Percentiles rank a stretch among this genome's conserved stretches.
Conservation (phyloP, 2,113 vertebrate species). For the Macquaria ambigua region DNA sequence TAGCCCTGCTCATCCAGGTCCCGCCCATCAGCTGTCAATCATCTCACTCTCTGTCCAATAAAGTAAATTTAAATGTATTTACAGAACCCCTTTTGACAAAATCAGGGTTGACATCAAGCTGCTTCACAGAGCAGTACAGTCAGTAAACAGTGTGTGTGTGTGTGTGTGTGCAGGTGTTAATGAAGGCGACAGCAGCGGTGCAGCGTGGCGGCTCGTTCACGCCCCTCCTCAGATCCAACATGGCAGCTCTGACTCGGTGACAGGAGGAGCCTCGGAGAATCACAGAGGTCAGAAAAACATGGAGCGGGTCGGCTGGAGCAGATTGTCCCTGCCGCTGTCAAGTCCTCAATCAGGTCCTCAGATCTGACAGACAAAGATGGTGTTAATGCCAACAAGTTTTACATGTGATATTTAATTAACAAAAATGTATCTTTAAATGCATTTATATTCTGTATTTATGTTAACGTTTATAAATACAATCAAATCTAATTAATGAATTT, state of each 20-base stretch:
- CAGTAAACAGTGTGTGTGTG: no score
- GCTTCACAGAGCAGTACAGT: not conserved
- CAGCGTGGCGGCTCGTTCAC: conserved; percentile 33
- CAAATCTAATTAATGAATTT: no score
- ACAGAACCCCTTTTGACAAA: not conserved
- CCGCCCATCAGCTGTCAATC: conserved; percentile 25
- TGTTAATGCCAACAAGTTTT: not conserved
- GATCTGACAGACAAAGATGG: not conserved
- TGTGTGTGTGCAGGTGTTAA: conserved; percentile 36
- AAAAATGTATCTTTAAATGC: no score
- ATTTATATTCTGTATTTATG: not conserved
- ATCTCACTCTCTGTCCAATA: not conserved
- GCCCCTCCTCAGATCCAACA: conserved; percentile 38
- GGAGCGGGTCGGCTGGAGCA: conserved; percentile 12
- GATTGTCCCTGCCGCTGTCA: conserved; percentile 38
- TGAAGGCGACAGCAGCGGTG: conserved; percentile 20
- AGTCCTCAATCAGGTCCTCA: conserved; percentile 48
- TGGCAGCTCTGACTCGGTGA: conserved; percentile 51
- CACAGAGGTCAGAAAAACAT: not conserved
- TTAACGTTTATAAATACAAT: no score
- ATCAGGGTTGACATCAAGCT: not conserved
- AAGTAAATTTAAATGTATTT: not conserved
- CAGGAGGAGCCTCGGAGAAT: conserved; percentile 21
- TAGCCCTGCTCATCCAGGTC: not conserved
- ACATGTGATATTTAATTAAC: conserved; percentile 9